These are phyloP conservation scores for Cheilinus undulatus DNA, from an alignment of 2,113 vertebrate genomes.

Conservation along the genomic window DNA sequence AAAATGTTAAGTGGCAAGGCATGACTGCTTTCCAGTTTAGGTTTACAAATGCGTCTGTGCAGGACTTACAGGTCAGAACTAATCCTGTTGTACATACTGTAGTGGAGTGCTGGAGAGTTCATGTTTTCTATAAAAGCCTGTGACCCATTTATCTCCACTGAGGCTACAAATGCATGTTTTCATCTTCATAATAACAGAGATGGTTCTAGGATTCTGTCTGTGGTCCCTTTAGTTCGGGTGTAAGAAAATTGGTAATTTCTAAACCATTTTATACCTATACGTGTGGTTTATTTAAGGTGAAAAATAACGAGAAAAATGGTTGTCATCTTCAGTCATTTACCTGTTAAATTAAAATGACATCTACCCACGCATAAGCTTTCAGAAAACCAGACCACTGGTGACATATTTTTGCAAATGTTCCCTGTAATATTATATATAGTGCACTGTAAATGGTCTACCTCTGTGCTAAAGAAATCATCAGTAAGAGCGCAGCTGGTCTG, in stretches of 20 bases:
- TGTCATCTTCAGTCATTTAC: background rate
- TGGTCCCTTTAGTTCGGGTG: fast-evolving
- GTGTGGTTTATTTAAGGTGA: background rate
- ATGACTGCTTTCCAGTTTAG: conserved; percentile 25
- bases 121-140: conserved; percentile 13
- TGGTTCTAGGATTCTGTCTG: background rate
- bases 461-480: background rate
- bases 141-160: conserved; percentile 25
- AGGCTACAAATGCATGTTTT: conserved; percentile 11
- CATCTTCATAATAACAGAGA: background rate
- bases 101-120: conserved; percentile 16
- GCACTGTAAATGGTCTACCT: background rate
- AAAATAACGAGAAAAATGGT: background rate
- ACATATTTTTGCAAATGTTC: conserved; percentile 18
- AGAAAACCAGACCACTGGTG: conserved; percentile 13
- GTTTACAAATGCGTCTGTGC: conserved; percentile 21
- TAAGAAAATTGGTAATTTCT: background rate
- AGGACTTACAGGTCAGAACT: conserved; percentile 26
- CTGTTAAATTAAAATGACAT: background rate
- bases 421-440: background rate
- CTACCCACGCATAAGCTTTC: background rate
- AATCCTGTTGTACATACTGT: conserved; percentile 21
- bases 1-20: conserved; percentile 36
- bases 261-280: background rate
- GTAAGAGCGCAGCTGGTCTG: background rate